These are phyloP conservation scores for Anarsia innoxiella DNA, from an alignment of 2,888 invertebrate species.

Conservation along the genomic window DNA sequence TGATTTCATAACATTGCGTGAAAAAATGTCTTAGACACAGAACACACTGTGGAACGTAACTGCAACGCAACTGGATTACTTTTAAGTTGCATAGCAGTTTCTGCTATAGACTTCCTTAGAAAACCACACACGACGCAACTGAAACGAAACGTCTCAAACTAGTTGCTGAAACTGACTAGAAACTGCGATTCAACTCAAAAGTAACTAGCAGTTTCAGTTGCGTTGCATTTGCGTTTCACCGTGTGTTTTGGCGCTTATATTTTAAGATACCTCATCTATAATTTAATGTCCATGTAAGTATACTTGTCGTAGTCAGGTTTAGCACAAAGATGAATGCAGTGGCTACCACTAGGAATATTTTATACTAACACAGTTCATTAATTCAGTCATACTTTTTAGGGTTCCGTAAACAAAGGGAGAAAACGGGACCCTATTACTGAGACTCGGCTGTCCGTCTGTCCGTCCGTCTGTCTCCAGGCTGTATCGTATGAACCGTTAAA, in stretches of 20 bases:
- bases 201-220: not conserved
- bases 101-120: not conserved
- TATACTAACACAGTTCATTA: slow-evolving; percentile 4
- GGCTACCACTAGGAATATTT: slow-evolving; percentile 34
- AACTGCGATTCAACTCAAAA: not conserved
- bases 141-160: not conserved
- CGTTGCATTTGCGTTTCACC: not conserved
- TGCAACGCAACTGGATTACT: too few relatives aligned
- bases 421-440: too few relatives aligned
- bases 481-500: too few relatives aligned
- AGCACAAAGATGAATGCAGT: slow-evolving; percentile 43
- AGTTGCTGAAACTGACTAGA: not conserved
- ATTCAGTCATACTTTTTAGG: not conserved
- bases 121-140: not conserved
- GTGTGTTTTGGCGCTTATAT: too few relatives aligned
- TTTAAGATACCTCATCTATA: too few relatives aligned
- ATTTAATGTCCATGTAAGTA: slow-evolving; percentile 22
- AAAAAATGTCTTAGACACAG: too few relatives aligned
- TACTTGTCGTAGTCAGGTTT: slow-evolving; percentile 41
- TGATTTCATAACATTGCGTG: too few relatives aligned
- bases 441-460: too few relatives aligned
- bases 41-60: too few relatives aligned
- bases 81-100: too few relatives aligned
- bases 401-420: too few relatives aligned
- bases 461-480: too few relatives aligned